phyloP scores from a whole-genome alignment of 1,140 invertebrate species.

The honey bee (Apis mellifera) region DNA sequence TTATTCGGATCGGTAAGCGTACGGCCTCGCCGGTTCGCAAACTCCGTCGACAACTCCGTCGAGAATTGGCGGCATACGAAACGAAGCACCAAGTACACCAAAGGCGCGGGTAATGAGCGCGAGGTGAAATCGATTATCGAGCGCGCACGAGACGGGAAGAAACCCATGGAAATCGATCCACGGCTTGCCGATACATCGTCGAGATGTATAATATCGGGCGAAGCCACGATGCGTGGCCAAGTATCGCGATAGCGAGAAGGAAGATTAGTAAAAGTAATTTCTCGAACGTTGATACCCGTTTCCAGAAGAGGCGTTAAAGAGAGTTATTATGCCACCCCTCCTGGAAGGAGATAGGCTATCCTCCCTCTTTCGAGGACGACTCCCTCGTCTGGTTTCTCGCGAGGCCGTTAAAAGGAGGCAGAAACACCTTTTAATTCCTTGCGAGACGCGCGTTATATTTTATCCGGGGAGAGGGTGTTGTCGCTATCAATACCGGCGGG shows the following conservation, averaged over 20 bases:
- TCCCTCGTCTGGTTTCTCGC: constrained; percentile 2
- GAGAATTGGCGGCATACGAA: constrained; percentile 19
- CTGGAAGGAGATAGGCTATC: constrained; percentile 27
- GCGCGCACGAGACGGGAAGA: constrained; percentile 7
- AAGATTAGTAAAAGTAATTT: constrained; percentile 33
- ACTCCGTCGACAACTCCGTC: constrained; percentile 34
- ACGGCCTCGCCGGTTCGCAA: constrained; percentile 42
- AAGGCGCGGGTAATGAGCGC: not conserved
- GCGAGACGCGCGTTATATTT: constrained; percentile 63
- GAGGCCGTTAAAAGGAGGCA: constrained; percentile 46
- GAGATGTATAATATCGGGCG: not conserved
- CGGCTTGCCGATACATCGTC: constrained; percentile 13
- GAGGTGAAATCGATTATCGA: constrained; percentile 1
- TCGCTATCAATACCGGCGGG: constrained; percentile 66
- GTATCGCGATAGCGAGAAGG: constrained; percentile 12
- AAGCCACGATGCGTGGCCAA: not conserved
- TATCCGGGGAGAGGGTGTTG: constrained; percentile 60
- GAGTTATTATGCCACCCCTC: constrained; percentile 52
- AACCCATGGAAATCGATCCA: constrained; percentile 23
- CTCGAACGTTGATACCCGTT: constrained; percentile 14
- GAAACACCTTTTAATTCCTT: constrained; percentile 65
- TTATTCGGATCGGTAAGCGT: constrained; percentile 55
- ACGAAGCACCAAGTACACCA: constrained; percentile 9
- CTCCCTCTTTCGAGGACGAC: constrained; percentile 25
- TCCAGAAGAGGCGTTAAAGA: constrained; percentile 51